Evolutionary conservation across 2,797 vertebrate genomes (phyloP).

Genomic region (Lutjanus campechanus): DNA sequence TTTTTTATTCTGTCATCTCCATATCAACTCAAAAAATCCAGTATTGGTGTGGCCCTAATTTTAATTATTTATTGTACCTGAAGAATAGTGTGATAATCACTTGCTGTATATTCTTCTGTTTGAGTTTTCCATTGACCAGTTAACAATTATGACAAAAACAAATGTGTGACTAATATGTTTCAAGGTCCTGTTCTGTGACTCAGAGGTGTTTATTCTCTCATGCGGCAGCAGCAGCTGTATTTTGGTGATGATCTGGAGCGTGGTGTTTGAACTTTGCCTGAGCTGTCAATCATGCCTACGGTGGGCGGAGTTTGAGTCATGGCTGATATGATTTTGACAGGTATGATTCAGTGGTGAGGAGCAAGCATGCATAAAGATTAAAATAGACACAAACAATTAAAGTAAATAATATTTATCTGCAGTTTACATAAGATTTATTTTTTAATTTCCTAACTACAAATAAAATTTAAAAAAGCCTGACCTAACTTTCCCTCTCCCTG

Average conservation of each 20-base stretch:
- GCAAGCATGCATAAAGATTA: conserved; percentile 2
- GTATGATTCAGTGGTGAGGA: conserved; percentile 76
- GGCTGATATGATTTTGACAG: conserved; percentile 68
- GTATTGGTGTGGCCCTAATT: no score
- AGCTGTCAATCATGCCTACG: conserved; percentile 71
- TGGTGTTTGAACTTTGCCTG: conserved; percentile 73
- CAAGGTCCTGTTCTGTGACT: conserved; percentile 58
- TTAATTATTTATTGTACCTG: background rate
- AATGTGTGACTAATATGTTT: conserved; percentile 53
- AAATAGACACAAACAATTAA: conserved; percentile 1
- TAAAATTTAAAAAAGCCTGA: background rate
- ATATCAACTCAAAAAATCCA: no score
- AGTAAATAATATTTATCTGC: background rate
- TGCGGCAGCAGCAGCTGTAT: conserved; percentile 64
- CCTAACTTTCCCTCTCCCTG: conserved; percentile 4
- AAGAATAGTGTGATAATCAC: no score
- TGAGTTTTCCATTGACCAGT: conserved; percentile 27
- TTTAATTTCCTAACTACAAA: background rate
- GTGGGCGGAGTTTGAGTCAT: conserved; percentile 83
- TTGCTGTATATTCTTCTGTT: background rate
- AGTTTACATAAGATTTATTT: background rate
- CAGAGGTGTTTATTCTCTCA: conserved; percentile 55
- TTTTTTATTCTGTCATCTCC: background rate
- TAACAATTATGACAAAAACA: conserved; percentile 43
- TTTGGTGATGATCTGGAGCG: conserved; percentile 58